Base-by-base conservation (phyloP, 2,797 vertebrate species). In the Channa striata region DNA sequence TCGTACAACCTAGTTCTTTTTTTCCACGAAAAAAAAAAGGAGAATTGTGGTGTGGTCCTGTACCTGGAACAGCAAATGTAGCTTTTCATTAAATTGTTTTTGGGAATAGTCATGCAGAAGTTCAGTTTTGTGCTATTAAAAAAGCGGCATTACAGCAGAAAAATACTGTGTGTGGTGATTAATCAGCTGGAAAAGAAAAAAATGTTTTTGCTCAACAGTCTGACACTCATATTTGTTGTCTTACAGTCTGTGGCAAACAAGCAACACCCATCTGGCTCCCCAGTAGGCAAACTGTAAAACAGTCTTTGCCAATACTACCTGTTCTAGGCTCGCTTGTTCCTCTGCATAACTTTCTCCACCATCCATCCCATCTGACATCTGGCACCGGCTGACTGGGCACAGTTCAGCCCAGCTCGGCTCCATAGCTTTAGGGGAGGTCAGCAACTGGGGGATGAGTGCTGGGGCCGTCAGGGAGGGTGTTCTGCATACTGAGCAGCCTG, bases 371-470 rank as follows among this genome's bases (percentile, higher is more conserved):
- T 81, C 88, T 91, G 88, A 92, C 92, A 91, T 91, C 89, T 89
- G 90, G 90, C 80, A 87, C 52, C 66, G 87, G 87, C 84, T 90
- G 88, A 87, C 76, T 91, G 90, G 89, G 80, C 87, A 91, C 85
- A 84, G 89, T 83, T 88, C 87, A 83, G 78, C 77, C 81, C 80
- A 48, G 74, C 83, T 81, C 78, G 74, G 75, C 87, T 82, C 74
- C 81, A 75, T 87, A 82, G 90, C 88, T 91, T 84, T 86, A 89
- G 88, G 87, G 91, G 87, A 93, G 91, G 91, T 91, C 87, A 91
- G 86, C 48, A 74, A 85, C 83, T 85, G 81, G 84, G 86, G 81
- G 77, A 80, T 81, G 82, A 80, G 88, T 59, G 53, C 62, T 51
- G 85, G 77, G 83, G 87, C 84, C 88, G 61, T 81, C 74, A 72